Conservation (phyloP, 2,888 invertebrate genomes). For the Lordiphosa andalusiaca region DNA sequence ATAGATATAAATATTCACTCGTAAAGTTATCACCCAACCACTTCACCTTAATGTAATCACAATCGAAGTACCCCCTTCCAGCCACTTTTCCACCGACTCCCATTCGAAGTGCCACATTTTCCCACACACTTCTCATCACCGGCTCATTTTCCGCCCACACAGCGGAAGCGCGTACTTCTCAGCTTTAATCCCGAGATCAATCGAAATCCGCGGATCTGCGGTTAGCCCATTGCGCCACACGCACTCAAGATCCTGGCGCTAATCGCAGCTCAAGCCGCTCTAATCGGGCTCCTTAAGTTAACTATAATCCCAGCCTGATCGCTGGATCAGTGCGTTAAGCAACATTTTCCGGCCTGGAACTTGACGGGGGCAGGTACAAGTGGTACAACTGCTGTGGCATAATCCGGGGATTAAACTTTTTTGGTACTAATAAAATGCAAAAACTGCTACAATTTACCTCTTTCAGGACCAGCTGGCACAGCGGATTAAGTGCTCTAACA, state of each 20-base stretch:
- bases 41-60: too few relatives aligned
- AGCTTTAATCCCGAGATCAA: conserved; percentile 50
- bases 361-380: conserved; percentile 24
- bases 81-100: neutral
- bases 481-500: conserved; percentile 36
- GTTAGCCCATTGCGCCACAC: conserved; percentile 58
- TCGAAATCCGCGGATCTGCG: conserved; percentile 49
- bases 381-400: conserved; percentile 47
- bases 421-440: conserved; percentile 47
- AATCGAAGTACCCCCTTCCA: neutral
- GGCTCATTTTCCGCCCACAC: conserved; percentile 23
- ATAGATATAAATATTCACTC: too few relatives aligned
- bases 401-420: conserved; percentile 64
- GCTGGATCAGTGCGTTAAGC: conserved; percentile 43
- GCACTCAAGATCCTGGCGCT: conserved; percentile 48
- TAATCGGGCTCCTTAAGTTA: conserved; percentile 64
- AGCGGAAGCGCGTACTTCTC: conserved; percentile 19
- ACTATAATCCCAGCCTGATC: conserved; percentile 66
- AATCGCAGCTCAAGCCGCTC: conserved; percentile 32
- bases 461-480: conserved; percentile 56
- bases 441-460: conserved; percentile 62
- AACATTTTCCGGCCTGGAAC: conserved; percentile 45
- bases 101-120: neutral
- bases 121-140: conserved; percentile 11
- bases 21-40: too few relatives aligned